phyloP scores from a whole-genome alignment of 1,140 invertebrate species.

The Hypothenemus hampei region DNA sequence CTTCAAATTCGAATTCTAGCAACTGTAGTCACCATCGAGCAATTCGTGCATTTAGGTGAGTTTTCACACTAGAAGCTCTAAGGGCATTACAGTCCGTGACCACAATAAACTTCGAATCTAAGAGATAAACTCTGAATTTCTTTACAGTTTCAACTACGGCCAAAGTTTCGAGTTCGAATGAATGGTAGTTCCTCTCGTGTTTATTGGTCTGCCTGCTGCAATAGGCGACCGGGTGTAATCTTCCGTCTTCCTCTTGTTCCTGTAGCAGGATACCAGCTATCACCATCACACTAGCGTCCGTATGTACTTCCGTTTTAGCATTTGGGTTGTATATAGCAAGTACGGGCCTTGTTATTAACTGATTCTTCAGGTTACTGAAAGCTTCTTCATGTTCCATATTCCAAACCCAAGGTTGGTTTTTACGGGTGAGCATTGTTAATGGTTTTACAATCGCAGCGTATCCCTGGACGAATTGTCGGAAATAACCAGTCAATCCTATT shows the following conservation, averaged over 20 bases:
- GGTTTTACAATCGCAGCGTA: conserved; percentile 6
- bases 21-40: conserved; percentile 36
- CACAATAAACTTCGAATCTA: conserved; percentile 38
- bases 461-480: conserved; percentile 17
- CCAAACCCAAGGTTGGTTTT: conserved; percentile 33
- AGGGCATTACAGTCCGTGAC: conserved; percentile 28
- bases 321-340: conserved; percentile 29
- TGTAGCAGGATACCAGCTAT: conserved; percentile 26
- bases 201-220: conserved; percentile 11
- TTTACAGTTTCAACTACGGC: conserved; percentile 38
- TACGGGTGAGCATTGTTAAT: conserved; percentile 34
- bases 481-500: conserved; percentile 24
- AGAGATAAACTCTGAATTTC: conserved; percentile 39
- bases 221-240: not conserved
- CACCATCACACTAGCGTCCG: conserved; percentile 32
- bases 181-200: conserved; percentile 39
- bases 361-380: conserved; percentile 21
- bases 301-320: conserved; percentile 34
- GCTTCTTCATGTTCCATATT: conserved; percentile 19
- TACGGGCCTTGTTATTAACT: conserved; percentile 18
- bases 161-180: conserved; percentile 42
- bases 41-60: conserved; percentile 35
- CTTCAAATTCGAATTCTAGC: conserved; percentile 27
- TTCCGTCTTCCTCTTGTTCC: not conserved
- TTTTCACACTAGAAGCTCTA: conserved; percentile 1